Evolutionary conservation across 2,113 vertebrate species (phyloP).

Genomic region (Alouatta palliata): DNA sequence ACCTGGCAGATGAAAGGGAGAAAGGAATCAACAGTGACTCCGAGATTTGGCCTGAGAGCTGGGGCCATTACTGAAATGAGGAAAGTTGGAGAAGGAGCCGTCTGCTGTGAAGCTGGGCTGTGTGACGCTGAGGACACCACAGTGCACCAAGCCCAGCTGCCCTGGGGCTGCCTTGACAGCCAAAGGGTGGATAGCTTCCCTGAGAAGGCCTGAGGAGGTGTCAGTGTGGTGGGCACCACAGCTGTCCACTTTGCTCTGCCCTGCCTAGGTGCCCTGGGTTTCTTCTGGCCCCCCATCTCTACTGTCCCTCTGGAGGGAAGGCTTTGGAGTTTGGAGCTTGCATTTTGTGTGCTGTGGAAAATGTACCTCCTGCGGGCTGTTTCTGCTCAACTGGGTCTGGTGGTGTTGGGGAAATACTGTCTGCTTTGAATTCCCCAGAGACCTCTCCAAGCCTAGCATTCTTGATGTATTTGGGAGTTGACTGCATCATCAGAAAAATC

Average conservation of each 20-base stretch:
- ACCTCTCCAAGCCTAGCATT: not conserved
- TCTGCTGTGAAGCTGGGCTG: not conserved
- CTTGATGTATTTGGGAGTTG: not conserved
- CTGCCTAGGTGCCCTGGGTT: not conserved
- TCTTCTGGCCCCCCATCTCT: not conserved
- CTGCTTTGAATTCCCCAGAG: not conserved
- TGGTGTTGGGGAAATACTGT: not conserved
- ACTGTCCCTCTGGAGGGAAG: not conserved
- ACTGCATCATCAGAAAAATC: not conserved
- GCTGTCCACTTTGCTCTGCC: not conserved
- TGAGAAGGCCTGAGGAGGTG: not conserved
- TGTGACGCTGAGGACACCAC: not conserved
- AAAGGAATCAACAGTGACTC: not conserved
- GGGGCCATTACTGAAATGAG: not conserved
- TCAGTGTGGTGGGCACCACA: not conserved
- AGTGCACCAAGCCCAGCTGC: not conserved
- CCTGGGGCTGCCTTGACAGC: accelerated
- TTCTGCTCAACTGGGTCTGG: not conserved
- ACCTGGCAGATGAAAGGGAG: not conserved
- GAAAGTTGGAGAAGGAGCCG: not conserved
- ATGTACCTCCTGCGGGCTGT: not conserved
- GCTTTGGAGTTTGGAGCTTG: not conserved
- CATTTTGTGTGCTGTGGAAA: not conserved
- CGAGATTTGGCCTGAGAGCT: not conserved
- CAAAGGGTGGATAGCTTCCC: not conserved